A percentile compares a stretch with the other conserved stretches of the same genome.
These are phyloP conservation scores for Zaprionus bogoriensis DNA, from an alignment of 2,888 invertebrate species.

Conservation along the genomic window DNA sequence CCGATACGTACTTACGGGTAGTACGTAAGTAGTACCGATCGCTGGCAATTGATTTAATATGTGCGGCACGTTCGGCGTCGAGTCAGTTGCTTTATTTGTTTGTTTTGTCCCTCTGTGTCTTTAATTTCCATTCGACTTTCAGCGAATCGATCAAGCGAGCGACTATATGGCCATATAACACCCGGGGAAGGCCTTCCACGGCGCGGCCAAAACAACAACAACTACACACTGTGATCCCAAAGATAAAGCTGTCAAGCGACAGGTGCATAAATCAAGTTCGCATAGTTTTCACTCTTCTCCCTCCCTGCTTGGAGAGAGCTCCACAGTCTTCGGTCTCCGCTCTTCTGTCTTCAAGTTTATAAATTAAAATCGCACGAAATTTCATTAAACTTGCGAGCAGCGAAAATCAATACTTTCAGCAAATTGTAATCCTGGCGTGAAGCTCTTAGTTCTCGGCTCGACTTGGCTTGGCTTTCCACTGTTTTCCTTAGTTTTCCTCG, in stretches of 20 bases:
- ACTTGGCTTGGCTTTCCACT: slow-evolving; percentile 12
- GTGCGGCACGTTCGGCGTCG: slow-evolving; percentile 45
- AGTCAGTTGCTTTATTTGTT: slow-evolving; percentile 48
- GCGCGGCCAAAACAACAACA: too few species aligned
- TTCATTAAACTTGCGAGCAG: slow-evolving; percentile 43
- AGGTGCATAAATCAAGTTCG: slow-evolving; percentile 61
- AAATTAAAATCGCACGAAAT: slow-evolving; percentile 48
- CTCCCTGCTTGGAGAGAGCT: too few species aligned
- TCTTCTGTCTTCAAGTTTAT: too few species aligned
- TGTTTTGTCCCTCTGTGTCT: slow-evolving; percentile 25
- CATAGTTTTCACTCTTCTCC: slow-evolving; percentile 13
- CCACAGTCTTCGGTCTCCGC: slow-evolving; percentile 15
- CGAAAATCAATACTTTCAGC: slow-evolving; percentile 59
- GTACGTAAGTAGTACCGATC: slow-evolving; percentile 21
- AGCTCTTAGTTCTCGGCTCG: slow-evolving; percentile 18
- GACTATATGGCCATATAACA: slow-evolving; percentile 2
- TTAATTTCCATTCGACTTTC: slow-evolving; percentile 68
- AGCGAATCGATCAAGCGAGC: slow-evolving; percentile 56
- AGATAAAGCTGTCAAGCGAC: slow-evolving; percentile 62
- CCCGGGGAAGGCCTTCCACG: slow-evolving; percentile 54
- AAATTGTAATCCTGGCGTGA: slow-evolving; percentile 52
- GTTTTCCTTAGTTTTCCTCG: slow-evolving; percentile 19
- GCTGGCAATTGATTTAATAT: slow-evolving; percentile 33
- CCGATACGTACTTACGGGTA: too few species aligned
- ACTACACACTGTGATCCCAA: slow-evolving; percentile 61